These are phyloP conservation scores for Coracopsis vasa DNA, from an alignment of 2,113 vertebrate species.

Conservation along the genomic window DNA sequence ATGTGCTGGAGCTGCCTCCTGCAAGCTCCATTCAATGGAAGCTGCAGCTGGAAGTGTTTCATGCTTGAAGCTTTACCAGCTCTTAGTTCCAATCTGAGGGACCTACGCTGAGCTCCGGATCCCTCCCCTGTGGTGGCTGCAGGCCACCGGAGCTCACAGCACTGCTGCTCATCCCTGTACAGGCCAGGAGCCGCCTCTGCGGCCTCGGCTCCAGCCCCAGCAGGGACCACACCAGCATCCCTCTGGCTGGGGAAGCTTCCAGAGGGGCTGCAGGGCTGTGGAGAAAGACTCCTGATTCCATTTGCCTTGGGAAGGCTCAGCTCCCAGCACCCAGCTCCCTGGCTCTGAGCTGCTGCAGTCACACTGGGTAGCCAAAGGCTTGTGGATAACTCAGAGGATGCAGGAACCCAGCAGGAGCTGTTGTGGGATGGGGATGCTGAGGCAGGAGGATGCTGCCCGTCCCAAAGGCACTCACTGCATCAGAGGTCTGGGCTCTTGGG, in stretches of 20 bases:
- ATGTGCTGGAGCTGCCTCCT: constrained; percentile 31
- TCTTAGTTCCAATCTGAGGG: not conserved
- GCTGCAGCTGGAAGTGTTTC: constrained; percentile 56
- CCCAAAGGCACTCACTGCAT: fast-evolving
- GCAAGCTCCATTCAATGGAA: constrained; percentile 44
- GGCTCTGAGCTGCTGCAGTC: not conserved
- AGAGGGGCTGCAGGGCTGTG: not conserved
- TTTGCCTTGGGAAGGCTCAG: not conserved
- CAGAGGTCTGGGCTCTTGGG: not conserved
- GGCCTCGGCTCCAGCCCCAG: not conserved
- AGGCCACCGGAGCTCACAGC: not conserved
- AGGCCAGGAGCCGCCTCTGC: fast-evolving
- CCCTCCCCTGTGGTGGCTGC: not conserved
- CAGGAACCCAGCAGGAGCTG: not conserved
- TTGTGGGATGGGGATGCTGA: fast-evolving
- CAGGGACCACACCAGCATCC: fast-evolving
- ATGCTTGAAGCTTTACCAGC: constrained; percentile 13
- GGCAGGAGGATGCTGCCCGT: not conserved
- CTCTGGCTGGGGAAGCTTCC: not conserved
- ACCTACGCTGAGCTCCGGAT: not conserved
- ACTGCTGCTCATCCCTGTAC: not conserved
- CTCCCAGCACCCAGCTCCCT: not conserved
- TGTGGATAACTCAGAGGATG: fast-evolving
- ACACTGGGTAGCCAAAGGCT: not conserved
- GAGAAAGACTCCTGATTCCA: not conserved